These are phyloP conservation scores for Ispidina picta DNA, from an alignment of 2,797 vertebrate species.

Conservation along the genomic window DNA sequence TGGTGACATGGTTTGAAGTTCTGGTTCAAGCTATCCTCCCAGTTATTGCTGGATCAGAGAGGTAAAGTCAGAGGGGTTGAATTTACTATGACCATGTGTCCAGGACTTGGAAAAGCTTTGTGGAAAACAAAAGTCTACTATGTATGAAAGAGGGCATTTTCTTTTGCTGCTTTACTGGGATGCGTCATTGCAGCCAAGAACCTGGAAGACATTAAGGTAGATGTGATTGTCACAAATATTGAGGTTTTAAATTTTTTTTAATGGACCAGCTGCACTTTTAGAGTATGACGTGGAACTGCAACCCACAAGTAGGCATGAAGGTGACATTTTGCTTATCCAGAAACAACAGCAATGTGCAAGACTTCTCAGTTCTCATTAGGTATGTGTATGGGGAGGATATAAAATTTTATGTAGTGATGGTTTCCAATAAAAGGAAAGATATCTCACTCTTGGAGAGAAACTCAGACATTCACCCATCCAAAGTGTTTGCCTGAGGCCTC, in stretches of 20 bases:
- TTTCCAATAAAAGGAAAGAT: constrained; percentile 50
- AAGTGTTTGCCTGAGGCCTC: constrained; percentile 23
- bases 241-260: not conserved
- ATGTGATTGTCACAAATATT: constrained; percentile 48
- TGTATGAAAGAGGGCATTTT: constrained; percentile 60
- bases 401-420: constrained; percentile 38
- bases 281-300: not conserved
- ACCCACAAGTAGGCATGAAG: not conserved
- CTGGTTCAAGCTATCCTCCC: not conserved
- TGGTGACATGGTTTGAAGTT: constrained; percentile 21
- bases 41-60: constrained; percentile 14
- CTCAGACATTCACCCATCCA: not conserved
- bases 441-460: constrained; percentile 32
- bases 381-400: not conserved
- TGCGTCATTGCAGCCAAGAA: constrained; percentile 29
- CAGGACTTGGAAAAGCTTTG: constrained; percentile 19
- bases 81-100: constrained; percentile 14
- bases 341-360: constrained; percentile 18
- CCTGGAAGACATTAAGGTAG: constrained; percentile 56
- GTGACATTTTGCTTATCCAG: constrained; percentile 57
- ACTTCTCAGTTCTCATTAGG: constrained; percentile 17
- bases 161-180: constrained; percentile 1
- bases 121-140: constrained; percentile 50
- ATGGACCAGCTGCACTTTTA: not conserved
- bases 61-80: not conserved